A percentile compares a stretch with the other conserved stretches of the same genome.
phyloP scores from a whole-genome alignment of 2,113 vertebrate genomes.

The Hystrix brachyura region DNA sequence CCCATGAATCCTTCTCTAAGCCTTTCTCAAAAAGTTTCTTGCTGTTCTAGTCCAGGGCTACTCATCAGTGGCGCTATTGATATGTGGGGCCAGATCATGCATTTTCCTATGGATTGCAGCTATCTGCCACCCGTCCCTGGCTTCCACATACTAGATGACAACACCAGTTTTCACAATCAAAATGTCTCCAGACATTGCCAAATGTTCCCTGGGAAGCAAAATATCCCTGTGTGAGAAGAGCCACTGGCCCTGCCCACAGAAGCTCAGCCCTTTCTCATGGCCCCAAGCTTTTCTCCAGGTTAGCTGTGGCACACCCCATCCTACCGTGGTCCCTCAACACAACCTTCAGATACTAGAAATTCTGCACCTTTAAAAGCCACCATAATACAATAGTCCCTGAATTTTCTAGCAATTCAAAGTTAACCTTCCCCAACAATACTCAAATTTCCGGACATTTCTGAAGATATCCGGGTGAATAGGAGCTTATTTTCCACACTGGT shows the following conservation, averaged over 20 bases:
- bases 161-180: not conserved
- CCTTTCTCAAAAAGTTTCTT: not conserved
- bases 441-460: not conserved
- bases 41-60: not conserved
- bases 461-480: not conserved
- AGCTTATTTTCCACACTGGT: too few species aligned
- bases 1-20: not conserved
- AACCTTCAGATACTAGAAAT: not conserved
- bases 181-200: not conserved
- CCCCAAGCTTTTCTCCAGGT: not conserved
- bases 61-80: not conserved
- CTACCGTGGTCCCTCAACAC: not conserved
- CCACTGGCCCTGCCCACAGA: not conserved
- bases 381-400: not conserved
- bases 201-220: not conserved
- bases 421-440: not conserved
- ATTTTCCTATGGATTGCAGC: not conserved
- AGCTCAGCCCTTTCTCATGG: not conserved
- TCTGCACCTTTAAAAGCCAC: not conserved
- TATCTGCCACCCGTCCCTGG: too few species aligned
- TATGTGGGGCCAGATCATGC: not conserved
- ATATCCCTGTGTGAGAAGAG: not conserved
- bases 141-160: not conserved
- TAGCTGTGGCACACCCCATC: not conserved
- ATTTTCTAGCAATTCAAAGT: not conserved